Evolutionary conservation across 2,888 invertebrate species (phyloP), one percentile per base, ranked within the genome.

Genomic region (Incurvaria masculella): DNA sequence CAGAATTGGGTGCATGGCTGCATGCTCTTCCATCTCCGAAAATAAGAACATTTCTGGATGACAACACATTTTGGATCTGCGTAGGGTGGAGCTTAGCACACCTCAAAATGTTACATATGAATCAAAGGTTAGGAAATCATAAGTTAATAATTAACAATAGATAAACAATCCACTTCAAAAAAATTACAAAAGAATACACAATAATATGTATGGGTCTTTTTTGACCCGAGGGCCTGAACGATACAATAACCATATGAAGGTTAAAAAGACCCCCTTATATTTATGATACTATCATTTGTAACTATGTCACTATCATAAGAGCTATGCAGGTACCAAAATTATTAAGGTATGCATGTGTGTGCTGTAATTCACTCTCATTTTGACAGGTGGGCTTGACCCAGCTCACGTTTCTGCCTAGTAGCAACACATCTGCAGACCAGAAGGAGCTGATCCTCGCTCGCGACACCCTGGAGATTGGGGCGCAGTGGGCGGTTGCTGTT

Each of bases 381-480:
- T 76, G 82, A 52, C 65, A 94, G 94, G 81, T 95, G 57, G 90
- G 88, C 10, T 71, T 96, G 21, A 94, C 93, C 1, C 86, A 88
- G 61, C 73, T 94, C 47, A 84, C 88, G 56, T 95, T 94, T 65
- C 73, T 96, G 48, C 96, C 96, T 4, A 95, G 94, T 55, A 89
- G 91, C 63, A 82, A 85, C 38, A 76, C 83, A 47, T 84, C 87
- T 1, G 84, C 85, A 2, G 82, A 85, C 52, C 83, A 91, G 65
- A 89, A 91, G 64, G 92, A 95, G 69, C 72, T 96, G 49, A 75
- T 94, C 43, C 72, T 95, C 53, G 94, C 95, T 1, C 82, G 96
- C 56, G 95, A 97, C 70, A 87, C 95, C 49, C 78, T 98, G 46
- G 98, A 99, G 82, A 94, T 97, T 56, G 96, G 96, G 42, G 97